These are phyloP conservation scores for Tetragnatha versicolor DNA, from an alignment of 1,140 invertebrate species.

Conservation along the genomic window DNA sequence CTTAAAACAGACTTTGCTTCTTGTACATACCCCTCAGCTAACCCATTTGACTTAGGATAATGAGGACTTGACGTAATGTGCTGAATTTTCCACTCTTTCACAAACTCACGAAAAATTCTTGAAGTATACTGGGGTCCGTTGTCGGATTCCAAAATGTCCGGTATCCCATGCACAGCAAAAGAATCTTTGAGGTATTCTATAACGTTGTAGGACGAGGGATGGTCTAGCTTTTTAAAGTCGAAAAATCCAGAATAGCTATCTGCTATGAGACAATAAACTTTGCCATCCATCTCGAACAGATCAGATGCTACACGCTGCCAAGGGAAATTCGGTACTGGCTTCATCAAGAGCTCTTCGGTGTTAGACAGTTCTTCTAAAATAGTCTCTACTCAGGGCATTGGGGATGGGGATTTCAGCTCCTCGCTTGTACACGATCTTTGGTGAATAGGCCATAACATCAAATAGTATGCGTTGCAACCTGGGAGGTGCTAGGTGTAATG, in stretches of 20 bases:
- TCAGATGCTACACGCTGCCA: not conserved
- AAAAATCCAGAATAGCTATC: constrained; percentile 17
- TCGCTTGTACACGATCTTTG: constrained; percentile 36
- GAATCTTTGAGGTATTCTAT: not conserved
- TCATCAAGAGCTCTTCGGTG: not conserved
- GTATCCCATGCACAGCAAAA: not conserved
- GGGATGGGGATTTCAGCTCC: constrained; percentile 39
- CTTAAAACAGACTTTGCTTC: not conserved
- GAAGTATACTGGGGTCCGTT: not conserved
- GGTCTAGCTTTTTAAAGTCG: not conserved
- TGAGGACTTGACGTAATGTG: not conserved
- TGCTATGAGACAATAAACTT: not conserved
- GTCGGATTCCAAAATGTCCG: not conserved
- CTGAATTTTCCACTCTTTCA: not conserved
- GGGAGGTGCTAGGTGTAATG: constrained; percentile 54
- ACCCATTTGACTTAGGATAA: not conserved
- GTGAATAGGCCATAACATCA: constrained; percentile 53
- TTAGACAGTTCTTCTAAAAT: not conserved
- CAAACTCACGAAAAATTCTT: not conserved
- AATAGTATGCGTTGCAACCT: constrained; percentile 58
- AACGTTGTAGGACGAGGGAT: not conserved
- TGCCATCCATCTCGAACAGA: not conserved
- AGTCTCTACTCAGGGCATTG: not conserved
- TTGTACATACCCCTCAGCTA: not conserved
- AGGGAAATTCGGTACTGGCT: not conserved